A percentile compares a stretch with the other conserved stretches of the same genome.
These are phyloP conservation scores for Tetheella fluctuosa DNA, from an alignment of 2,888 invertebrate genomes.

Conservation along the genomic window DNA sequence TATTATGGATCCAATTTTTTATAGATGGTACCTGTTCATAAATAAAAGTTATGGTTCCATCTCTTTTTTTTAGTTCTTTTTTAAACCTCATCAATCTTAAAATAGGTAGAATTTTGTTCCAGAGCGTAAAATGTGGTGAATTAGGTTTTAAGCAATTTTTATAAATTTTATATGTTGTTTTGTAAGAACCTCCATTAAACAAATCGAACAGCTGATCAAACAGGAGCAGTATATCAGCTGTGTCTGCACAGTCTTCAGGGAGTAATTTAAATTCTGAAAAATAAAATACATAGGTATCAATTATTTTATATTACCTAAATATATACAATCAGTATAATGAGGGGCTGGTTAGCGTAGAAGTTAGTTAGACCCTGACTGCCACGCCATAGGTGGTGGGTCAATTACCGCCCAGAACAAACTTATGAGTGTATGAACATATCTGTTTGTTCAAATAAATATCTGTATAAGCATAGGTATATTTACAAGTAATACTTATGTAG, in stretches of 20 bases:
- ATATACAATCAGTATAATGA: background rate
- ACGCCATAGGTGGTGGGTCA: background rate
- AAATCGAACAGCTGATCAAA: conserved; percentile 33
- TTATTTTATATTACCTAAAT: background rate
- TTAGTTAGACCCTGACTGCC: background rate
- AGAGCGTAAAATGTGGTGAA: conserved; percentile 19
- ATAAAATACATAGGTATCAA: conserved; percentile 6
- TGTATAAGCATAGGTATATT: too few relatives aligned
- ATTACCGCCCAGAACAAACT: background rate
- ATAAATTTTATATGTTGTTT: conserved; percentile 20
- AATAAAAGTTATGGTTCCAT: conserved; percentile 1
- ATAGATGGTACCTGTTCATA: conserved; percentile 17
- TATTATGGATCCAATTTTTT: conserved; percentile 26
- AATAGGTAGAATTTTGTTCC: conserved; percentile 14
- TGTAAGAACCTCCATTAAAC: conserved; percentile 27
- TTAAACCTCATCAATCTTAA: conserved; percentile 18
- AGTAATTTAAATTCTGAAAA: conserved; percentile 30
- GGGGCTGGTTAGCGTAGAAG: background rate
- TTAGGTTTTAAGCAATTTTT: conserved; percentile 24
- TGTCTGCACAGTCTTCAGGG: conserved; percentile 27
- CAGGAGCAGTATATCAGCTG: conserved; percentile 31
- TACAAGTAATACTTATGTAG: too few relatives aligned
- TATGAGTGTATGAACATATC: background rate
- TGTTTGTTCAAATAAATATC: too few relatives aligned
- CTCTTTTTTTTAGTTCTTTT: conserved; percentile 12